Base-by-base conservation (phyloP, 2,113 vertebrate species). In the Nothocercus nigrocapillus region DNA sequence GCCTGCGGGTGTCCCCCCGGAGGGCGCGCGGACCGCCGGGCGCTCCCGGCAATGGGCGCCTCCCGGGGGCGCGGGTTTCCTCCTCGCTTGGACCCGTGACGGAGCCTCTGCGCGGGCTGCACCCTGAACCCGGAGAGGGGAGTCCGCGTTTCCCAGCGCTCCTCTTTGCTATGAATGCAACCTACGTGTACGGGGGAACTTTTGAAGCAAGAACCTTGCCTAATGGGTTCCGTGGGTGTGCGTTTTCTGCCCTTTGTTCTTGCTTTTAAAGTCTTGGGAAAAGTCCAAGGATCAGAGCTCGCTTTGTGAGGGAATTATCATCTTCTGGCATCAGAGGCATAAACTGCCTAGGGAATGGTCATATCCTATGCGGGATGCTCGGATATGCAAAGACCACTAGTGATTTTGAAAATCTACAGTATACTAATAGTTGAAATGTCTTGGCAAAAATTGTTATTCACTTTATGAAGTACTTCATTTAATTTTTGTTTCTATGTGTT, bases 101-200 rank as follows among this genome's bases (percentile, higher is more conserved):
- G 45, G 45, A 47, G 45, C 45, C 45, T 47, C 45, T 18, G 45
- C 45, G 45, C 45, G 45, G 44, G 44, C 44, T 44, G 12, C 12
- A 59, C 61, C 51, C 75, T 13, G 22, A 7, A 9, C 3, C 7
- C n/a, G 38, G 4, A 3, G 49, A 13, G 9, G 11, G 53, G 27
- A 16, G 30, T 69, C n/a, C n/a, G 47, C n/a, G 7, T 25, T 11
- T 2, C 19, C 82, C 3, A 40, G 12, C 8, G 9, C 22, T 59
- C 7, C 24, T 4, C 9, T 0, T 8, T 3, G 72, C 25, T 18
- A 0, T 2, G 16, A 7, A 0, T 7, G 58, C 64, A 2, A 0
- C 8, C 14, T 12, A 17, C 15, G 13, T 2, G 17, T 54, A 3
- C 59, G 63, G 5, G n/a, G 3, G 16, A 89, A 89, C 89, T 93